Conservation (phyloP, 2,113 vertebrate species). For the Nipponia nippon region DNA sequence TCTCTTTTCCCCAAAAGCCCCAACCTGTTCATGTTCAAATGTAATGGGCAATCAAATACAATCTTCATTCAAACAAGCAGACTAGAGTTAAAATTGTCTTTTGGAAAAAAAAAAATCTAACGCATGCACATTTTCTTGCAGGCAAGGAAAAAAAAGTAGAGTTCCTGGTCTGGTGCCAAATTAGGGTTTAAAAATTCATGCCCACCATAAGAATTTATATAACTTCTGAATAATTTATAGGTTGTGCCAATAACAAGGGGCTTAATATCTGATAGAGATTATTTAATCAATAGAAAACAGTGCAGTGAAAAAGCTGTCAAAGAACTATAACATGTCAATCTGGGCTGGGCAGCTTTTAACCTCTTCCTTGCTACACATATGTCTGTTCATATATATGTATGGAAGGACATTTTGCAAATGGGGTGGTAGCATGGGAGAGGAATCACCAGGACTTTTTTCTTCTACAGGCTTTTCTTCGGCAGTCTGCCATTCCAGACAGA, state of each 20-base stretch:
- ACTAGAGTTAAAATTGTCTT: background rate
- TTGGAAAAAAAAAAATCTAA: background rate
- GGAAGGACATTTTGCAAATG: background rate
- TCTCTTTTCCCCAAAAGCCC: background rate
- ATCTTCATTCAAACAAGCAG: background rate
- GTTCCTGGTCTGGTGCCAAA: slow-evolving; percentile 49
- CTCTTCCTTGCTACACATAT: background rate
- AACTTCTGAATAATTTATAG: slow-evolving; percentile 68
- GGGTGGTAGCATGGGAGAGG: background rate
- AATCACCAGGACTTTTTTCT: background rate
- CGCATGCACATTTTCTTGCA: background rate
- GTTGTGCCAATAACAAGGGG: slow-evolving; percentile 58
- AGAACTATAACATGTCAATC: background rate
- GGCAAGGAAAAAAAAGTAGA: background rate
- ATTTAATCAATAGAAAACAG: slow-evolving; percentile 67
- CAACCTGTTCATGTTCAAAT: background rate
- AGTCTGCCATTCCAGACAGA: background rate
- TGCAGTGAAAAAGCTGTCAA: background rate
- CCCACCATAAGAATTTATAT: slow-evolving; percentile 56
- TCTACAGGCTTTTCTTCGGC: background rate
- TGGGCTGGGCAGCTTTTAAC: slow-evolving; percentile 1
- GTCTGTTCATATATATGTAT: background rate
- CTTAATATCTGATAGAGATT: slow-evolving; percentile 65
- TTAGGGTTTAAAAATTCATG: slow-evolving; percentile 72
- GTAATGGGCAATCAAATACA: background rate